These are phyloP conservation scores for Caenorhabditis uteleia DNA, from an alignment of 2,888 invertebrate species.

Conservation along the genomic window DNA sequence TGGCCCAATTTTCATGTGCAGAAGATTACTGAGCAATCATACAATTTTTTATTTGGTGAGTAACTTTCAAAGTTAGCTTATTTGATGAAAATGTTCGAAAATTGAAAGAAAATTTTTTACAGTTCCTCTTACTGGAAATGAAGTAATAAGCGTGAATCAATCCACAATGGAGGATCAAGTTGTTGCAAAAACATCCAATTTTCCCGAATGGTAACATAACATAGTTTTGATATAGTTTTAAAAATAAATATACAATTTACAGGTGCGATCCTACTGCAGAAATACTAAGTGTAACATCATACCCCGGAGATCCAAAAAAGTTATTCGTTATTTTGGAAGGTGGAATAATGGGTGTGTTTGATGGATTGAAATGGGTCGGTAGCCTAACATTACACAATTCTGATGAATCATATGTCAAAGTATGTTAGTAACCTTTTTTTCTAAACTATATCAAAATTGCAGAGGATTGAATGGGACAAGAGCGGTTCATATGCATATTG, in stretches of 20 bases:
- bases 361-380: background rate
- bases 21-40: background rate
- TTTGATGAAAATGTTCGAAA: no score
- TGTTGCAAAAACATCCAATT: conserved; percentile 1
- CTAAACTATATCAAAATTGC: background rate
- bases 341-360: conserved; percentile 5
- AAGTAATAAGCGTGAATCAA: background rate
- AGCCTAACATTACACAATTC: background rate
- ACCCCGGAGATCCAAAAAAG: conserved; percentile 1
- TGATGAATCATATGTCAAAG: background rate
- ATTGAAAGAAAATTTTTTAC: no score
- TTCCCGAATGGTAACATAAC: background rate
- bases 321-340: conserved; percentile 6
- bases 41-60: conserved; percentile 10
- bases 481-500: conserved; percentile 9
- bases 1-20: conserved; percentile 17
- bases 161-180: conserved; percentile 3
- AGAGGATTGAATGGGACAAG: background rate
- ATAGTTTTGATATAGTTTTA: background rate
- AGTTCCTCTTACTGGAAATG: no score
- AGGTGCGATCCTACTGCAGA: no score
- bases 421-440: background rate
- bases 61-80: no score
- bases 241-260: no score
- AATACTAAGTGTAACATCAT: conserved; percentile 5